Evolutionary conservation across 2,113 vertebrate genomes (phyloP).

Genomic region (Marcusenius ussheri): DNA sequence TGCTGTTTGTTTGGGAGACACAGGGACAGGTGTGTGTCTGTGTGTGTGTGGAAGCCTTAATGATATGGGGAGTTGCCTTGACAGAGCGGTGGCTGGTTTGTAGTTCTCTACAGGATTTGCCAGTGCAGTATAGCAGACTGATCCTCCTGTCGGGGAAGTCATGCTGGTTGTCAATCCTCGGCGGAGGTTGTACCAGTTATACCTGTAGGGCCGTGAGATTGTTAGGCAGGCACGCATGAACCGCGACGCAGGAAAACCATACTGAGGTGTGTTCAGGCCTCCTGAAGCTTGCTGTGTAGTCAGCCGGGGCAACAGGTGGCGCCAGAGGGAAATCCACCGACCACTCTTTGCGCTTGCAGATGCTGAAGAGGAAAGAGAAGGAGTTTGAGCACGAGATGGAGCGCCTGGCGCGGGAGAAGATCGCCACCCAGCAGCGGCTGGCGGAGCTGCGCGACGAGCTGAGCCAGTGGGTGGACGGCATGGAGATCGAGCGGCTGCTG

Average conservation of each 20-base stretch:
- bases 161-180: not conserved
- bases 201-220: not conserved
- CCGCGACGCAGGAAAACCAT: not conserved
- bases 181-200: not conserved
- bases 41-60: not conserved
- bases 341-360: constrained; percentile 53
- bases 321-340: not conserved
- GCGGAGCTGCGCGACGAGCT: constrained; percentile 79
- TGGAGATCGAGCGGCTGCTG: constrained; percentile 79
- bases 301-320: not conserved
- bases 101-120: not conserved
- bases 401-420: constrained; percentile 89
- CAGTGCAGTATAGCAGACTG: not conserved
- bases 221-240: not conserved
- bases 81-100: not conserved
- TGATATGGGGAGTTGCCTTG: not conserved
- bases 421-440: constrained; percentile 86
- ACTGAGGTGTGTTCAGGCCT: not conserved
- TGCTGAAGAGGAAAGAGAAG: constrained; percentile 92
- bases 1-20: not conserved
- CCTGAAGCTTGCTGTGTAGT: not conserved
- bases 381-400: constrained; percentile 98
- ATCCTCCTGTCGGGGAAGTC: not conserved
- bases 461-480: constrained; percentile 69
- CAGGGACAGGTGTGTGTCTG: not conserved